A percentile compares a stretch with the other conserved stretches of the same genome.
These are phyloP conservation scores for Helicoverpa armigera DNA, from an alignment of 1,140 invertebrate genomes.

Conservation along the genomic window DNA sequence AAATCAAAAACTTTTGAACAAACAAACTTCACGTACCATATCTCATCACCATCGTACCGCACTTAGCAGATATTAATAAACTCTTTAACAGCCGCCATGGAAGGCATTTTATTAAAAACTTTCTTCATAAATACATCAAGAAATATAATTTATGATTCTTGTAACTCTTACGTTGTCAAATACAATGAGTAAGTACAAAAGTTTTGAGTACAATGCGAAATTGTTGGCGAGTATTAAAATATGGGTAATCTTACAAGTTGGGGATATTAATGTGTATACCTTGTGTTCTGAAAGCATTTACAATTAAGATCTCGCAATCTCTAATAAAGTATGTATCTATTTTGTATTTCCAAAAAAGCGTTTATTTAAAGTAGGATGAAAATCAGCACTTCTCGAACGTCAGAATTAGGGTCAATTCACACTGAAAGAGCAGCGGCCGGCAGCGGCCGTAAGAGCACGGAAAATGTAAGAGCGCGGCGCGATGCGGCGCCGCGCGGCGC, in stretches of 20 bases:
- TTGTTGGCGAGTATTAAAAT: conserved; percentile 16
- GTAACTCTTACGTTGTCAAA: conserved; percentile 50
- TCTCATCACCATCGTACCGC: background rate
- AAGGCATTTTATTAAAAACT: conserved; percentile 57
- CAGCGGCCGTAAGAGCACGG: no score
- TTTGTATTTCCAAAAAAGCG: no score
- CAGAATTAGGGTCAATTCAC: no score
- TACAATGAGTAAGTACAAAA: conserved; percentile 63
- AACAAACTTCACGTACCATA: background rate
- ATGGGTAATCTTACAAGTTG: conserved; percentile 7
- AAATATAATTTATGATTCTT: conserved; percentile 64
- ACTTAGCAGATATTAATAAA: conserved; percentile 24
- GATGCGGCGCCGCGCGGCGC: no score
- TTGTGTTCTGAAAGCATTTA: background rate
- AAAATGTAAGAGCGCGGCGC: no score
- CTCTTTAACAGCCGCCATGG: conserved; percentile 4
- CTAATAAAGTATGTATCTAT: no score
- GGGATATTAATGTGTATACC: background rate
- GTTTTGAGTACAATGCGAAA: conserved; percentile 32
- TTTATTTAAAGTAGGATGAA: no score
- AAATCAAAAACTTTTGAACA: background rate
- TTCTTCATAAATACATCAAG: conserved; percentile 73
- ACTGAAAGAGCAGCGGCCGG: no score
- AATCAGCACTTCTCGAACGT: no score
- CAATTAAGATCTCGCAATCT: no score